phyloP scores from a whole-genome alignment of 1,140 invertebrate genomes.

The Tetranychus cinnabarinus region DNA sequence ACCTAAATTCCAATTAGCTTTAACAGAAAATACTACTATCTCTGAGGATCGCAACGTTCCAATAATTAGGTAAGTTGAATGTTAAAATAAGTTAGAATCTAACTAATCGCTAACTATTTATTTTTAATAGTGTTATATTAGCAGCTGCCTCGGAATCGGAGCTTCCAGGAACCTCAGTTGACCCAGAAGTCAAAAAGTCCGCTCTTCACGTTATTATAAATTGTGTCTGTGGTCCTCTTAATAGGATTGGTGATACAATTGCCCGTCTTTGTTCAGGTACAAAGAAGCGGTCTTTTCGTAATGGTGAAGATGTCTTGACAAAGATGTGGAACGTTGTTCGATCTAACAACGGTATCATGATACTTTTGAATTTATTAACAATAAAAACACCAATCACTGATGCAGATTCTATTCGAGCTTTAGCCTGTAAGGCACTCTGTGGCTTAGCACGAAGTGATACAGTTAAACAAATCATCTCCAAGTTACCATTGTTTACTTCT shows the following conservation, averaged over 20 bases:
- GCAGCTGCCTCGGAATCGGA: conserved; percentile 55
- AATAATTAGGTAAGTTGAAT: not conserved
- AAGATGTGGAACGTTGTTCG: conserved; percentile 79
- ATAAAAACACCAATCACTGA: conserved; percentile 85
- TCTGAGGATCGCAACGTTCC: not conserved
- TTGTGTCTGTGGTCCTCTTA: conserved; percentile 68
- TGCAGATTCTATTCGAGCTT: conserved; percentile 70
- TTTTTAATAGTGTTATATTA: conserved; percentile 30
- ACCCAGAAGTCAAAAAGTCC: conserved; percentile 71
- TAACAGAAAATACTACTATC: conserved; percentile 41
- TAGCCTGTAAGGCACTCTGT: conserved; percentile 66
- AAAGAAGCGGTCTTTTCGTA: conserved; percentile 19
- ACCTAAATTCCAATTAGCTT: conserved; percentile 53
- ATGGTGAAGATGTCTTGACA: conserved; percentile 58
- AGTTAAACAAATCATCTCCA: conserved; percentile 80
- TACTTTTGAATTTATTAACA: conserved; percentile 44
- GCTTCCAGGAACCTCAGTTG: conserved; percentile 33
- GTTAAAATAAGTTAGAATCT: not conserved
- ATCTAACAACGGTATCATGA: conserved; percentile 84
- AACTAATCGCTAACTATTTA: not conserved
- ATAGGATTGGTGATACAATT: conserved; percentile 34
- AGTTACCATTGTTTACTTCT: conserved; percentile 76
- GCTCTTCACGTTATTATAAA: conserved; percentile 68
- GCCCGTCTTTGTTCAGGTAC: conserved; percentile 25
- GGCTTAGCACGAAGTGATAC: conserved; percentile 73